phyloP scores from a whole-genome alignment of 2,113 vertebrate species.

The Chelonoidis abingdonii region DNA sequence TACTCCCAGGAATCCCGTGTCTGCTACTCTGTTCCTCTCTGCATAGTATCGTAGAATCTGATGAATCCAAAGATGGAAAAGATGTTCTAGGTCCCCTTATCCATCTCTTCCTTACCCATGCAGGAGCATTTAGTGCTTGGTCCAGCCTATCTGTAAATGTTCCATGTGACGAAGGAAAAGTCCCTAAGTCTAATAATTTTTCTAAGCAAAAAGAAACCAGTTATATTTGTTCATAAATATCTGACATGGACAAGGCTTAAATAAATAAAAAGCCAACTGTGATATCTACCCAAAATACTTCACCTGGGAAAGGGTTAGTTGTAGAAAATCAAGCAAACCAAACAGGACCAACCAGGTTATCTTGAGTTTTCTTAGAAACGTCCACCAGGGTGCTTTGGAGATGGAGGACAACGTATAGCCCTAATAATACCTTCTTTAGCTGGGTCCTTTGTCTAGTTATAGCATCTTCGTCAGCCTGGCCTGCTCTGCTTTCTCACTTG shows the following conservation, averaged over 20 bases:
- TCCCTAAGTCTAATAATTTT: background rate
- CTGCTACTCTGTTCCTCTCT: background rate
- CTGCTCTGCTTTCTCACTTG: slow-evolving; percentile 47
- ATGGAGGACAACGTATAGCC: slow-evolving; percentile 54
- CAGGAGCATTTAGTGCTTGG: background rate
- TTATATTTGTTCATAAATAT: background rate
- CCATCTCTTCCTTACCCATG: background rate
- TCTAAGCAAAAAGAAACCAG: background rate
- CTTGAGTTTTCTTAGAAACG: slow-evolving; percentile 69
- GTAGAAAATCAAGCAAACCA: background rate
- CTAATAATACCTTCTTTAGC: slow-evolving; percentile 63
- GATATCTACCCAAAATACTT: accelerated
- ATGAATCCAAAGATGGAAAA: background rate
- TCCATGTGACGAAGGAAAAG: background rate
- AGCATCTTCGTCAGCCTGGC: slow-evolving; percentile 58
- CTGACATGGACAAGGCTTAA: background rate
- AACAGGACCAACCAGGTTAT: slow-evolving; percentile 28
- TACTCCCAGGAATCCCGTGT: background rate
- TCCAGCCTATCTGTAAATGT: background rate
- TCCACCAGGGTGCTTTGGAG: slow-evolving; percentile 68
- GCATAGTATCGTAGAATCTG: background rate
- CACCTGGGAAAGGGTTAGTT: slow-evolving; percentile 44
- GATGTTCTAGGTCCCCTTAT: background rate
- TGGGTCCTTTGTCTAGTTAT: slow-evolving; percentile 61
- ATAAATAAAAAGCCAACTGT: background rate